phyloP scores from a whole-genome alignment of 2,113 vertebrate species.

The Donacobius atricapilla region DNA sequence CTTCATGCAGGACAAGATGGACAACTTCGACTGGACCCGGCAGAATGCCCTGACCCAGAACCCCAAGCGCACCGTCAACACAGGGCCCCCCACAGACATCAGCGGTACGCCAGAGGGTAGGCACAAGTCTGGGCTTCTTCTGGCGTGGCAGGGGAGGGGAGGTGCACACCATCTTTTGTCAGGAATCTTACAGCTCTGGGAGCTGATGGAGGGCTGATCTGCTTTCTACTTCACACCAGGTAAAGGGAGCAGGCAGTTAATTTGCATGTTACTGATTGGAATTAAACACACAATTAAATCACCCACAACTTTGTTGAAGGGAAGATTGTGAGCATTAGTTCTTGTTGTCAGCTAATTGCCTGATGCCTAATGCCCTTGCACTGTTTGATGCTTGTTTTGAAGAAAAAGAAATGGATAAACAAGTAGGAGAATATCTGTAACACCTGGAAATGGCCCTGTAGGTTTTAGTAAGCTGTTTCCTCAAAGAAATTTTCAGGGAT shows the following conservation, averaged over 20 bases:
- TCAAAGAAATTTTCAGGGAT: neutral
- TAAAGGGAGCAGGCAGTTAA: slow-evolving; percentile 22
- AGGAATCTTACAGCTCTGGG: neutral
- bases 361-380: slow-evolving; percentile 41
- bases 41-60: slow-evolving; percentile 92
- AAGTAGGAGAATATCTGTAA: neutral
- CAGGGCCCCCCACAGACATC: slow-evolving; percentile 88
- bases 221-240: neutral
- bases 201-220: neutral
- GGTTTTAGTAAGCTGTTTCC: neutral
- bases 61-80: slow-evolving; percentile 91
- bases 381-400: slow-evolving; percentile 34
- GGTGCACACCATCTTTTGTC: neutral
- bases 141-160: neutral
- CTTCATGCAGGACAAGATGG: slow-evolving; percentile 90
- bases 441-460: neutral
- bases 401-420: neutral
- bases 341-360: slow-evolving; percentile 56
- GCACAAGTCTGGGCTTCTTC: neutral
- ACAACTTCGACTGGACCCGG: slow-evolving; percentile 95
- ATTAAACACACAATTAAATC: slow-evolving; percentile 59
- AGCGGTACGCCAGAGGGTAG: slow-evolving; percentile 91
- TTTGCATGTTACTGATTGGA: slow-evolving; percentile 50
- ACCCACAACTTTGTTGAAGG: slow-evolving; percentile 33
- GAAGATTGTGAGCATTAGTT: slow-evolving; percentile 38